Evolutionary conservation across 2,888 invertebrate genomes (phyloP), one percentile per base, ranked within the genome.

Genomic region (Andricus curvator): DNA sequence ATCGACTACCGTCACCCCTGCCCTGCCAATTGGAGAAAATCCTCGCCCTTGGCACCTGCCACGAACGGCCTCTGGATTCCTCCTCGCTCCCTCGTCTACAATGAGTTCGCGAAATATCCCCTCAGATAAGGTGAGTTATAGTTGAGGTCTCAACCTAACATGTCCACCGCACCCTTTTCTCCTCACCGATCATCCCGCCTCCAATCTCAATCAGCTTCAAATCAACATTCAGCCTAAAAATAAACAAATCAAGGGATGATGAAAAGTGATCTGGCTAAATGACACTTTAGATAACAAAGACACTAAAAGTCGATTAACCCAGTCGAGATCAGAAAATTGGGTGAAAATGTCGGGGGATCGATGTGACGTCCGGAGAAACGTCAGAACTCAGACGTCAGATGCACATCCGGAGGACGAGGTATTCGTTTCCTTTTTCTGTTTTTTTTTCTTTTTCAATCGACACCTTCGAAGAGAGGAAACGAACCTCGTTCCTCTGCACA

Each of bases 61-160:
- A 86, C 87, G 86, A 85, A 86, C 85, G 87, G 89, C 90, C 89
- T 90, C 88, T 89, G 90, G 89, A 90, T 89, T 90, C 84, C 81
- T 82, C 84, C 83, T 84, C 79, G 81, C 83, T 81, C 80, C 77
- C 77, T 81, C 83, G 81, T 83, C 87, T 89, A 94, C 94, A 93
- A 96, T 96, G 96, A 96, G 96, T 94, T 95, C 95, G 93, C 96
- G 96, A 94, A 96, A 96, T 94, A 95, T 96, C 94, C 96, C 96
- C 93, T 96, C 96, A 93, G 96, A 96, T 94, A 96, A 96, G 96
- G 96, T 96, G 94, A 94, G 94, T 84, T 37, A 9, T 37, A 37
- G 37, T 37, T 37, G 37, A 37, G 85, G 85, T 15, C 15, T 5
- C 67, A 62, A 83, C 60, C 68, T 51, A 51, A 65, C 33, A 84